Conservation (phyloP, 2,797 vertebrate species). For the Hapalemur alaotrensis region DNA sequence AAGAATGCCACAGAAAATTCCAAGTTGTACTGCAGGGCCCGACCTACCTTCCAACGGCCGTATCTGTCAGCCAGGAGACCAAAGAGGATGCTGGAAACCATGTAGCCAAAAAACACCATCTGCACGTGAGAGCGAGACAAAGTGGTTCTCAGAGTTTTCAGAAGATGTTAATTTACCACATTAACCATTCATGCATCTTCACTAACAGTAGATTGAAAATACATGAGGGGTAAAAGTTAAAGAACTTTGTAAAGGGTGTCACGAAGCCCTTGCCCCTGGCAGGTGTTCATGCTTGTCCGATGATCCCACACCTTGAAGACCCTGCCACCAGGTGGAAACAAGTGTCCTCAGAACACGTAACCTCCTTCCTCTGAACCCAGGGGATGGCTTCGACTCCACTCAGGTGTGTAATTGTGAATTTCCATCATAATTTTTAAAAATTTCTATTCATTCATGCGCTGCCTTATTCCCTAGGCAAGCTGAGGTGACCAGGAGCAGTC, state of each 20-base stretch:
- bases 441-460: neutral
- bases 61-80: constrained; percentile 93
- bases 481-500: neutral
- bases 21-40: rapidly evolving
- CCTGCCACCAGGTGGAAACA: neutral
- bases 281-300: neutral
- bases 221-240: rapidly evolving
- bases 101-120: constrained; percentile 98
- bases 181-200: neutral
- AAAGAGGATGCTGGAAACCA: constrained; percentile 91
- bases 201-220: neutral
- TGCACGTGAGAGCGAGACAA: constrained; percentile 65
- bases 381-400: neutral
- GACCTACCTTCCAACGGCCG: constrained; percentile 94
- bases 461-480: neutral
- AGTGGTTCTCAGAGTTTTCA: neutral
- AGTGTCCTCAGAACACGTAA: neutral
- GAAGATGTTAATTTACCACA: rapidly evolving
- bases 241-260: neutral
- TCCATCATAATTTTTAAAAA: neutral
- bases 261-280: neutral
- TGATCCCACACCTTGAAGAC: neutral
- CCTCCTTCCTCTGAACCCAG: neutral
- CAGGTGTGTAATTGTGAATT: neutral
- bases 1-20: rapidly evolving